phyloP scores from a whole-genome alignment of 2,888 invertebrate species.

The Cephus pulcher region DNA sequence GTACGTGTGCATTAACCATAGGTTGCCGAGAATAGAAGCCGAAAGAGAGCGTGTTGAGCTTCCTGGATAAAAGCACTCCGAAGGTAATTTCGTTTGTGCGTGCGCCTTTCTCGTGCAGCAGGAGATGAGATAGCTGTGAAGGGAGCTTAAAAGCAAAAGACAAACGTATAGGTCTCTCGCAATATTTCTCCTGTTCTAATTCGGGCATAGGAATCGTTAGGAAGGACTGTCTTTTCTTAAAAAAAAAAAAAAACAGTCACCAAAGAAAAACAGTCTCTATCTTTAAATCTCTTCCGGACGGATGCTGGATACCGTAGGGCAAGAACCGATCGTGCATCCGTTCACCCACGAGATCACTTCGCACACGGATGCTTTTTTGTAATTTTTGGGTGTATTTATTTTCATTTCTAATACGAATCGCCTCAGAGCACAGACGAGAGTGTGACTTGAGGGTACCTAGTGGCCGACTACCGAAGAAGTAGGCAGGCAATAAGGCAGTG shows the following conservation, averaged over 20 bases:
- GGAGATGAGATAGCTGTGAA: background rate
- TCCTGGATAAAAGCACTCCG: constrained; percentile 3
- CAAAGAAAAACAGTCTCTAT: background rate
- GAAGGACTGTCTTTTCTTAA: background rate
- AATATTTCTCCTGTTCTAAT: background rate
- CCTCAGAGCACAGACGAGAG: background rate
- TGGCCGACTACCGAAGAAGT: constrained; percentile 24
- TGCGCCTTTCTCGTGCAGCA: background rate
- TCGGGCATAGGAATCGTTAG: background rate
- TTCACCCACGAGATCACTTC: background rate
- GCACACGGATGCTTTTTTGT: background rate
- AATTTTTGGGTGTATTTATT: background rate
- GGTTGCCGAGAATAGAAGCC: background rate
- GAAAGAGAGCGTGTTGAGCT: background rate
- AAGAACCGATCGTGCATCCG: background rate
- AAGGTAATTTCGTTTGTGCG: background rate
- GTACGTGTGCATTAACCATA: background rate
- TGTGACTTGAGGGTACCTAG: background rate
- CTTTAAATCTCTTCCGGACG: background rate
- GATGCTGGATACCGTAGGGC: background rate
- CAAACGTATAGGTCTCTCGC: background rate
- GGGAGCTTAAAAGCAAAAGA: background rate
- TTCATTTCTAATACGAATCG: background rate
- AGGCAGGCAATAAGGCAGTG: constrained; percentile 34
- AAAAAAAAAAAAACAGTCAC: background rate